A percentile compares a stretch with the other conserved stretches of the same genome.
Evolutionary conservation across 2,797 vertebrate species (phyloP).

Genomic region (Myioborus miniatus): DNA sequence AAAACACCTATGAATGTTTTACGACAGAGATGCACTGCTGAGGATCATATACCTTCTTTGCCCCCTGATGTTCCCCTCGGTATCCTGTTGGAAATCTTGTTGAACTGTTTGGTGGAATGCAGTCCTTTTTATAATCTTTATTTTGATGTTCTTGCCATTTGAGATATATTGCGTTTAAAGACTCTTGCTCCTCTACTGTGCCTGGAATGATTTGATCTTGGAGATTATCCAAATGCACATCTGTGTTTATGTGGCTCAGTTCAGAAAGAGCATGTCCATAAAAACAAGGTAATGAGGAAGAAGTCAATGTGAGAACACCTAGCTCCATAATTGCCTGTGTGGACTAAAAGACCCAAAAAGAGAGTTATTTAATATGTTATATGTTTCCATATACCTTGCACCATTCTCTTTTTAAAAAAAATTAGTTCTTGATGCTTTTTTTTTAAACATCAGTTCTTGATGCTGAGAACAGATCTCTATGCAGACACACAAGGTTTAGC

Average conservation of each 20-base stretch:
- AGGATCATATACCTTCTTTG: neutral
- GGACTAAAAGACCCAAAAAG: neutral
- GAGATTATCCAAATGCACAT: neutral
- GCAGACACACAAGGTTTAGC: neutral
- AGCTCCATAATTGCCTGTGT: neutral
- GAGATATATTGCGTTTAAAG: neutral
- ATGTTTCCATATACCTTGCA: neutral
- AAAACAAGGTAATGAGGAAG: neutral
- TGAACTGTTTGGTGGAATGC: neutral
- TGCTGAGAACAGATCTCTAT: neutral
- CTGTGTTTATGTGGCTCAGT: neutral
- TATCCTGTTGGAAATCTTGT: neutral
- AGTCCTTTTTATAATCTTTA: neutral
- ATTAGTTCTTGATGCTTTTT: neutral
- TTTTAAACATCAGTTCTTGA: neutral
- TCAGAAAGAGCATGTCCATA: neutral
- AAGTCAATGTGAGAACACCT: neutral
- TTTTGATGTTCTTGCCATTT: neutral
- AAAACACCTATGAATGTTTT: neutral
- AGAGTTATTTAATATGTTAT: neutral
- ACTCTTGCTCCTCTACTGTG: neutral
- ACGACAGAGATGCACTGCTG: neutral
- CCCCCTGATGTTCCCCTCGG: accelerated
- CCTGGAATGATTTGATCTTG: neutral
- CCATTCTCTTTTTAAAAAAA: neutral